These are phyloP conservation scores for Setophaga petechia DNA, from an alignment of 2,113 vertebrate species.

Conservation along the genomic window DNA sequence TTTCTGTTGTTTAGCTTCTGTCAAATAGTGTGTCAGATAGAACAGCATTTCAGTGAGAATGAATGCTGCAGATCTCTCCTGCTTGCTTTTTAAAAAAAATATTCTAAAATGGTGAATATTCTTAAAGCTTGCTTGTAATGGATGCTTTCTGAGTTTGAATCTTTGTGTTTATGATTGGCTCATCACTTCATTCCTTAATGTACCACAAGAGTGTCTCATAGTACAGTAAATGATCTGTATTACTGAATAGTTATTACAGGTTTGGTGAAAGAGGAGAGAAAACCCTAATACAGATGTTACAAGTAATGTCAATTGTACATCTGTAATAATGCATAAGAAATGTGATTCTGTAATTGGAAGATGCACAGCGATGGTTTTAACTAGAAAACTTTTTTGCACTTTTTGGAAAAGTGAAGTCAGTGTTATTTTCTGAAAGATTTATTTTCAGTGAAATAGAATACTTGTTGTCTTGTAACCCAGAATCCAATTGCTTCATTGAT, in stretches of 20 bases:
- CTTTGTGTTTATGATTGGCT: not conserved
- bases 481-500: not conserved
- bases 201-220: slow-evolving; percentile 68
- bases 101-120: not conserved
- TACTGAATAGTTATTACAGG: not conserved
- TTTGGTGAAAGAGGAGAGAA: not conserved
- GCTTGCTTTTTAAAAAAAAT: not conserved
- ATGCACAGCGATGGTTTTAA: not conserved
- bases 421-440: not conserved
- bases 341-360: not conserved
- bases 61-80: not conserved
- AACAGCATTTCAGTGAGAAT: not conserved
- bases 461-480: not conserved
- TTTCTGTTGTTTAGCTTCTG: not conserved
- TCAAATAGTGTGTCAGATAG: not conserved
- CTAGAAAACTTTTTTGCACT: not conserved
- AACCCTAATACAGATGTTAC: not conserved
- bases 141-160: not conserved
- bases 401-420: not conserved
- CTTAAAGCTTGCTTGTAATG: not conserved
- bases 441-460: not conserved
- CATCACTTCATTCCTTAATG: slow-evolving; percentile 46
- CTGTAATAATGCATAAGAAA: not conserved
- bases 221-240: slow-evolving; percentile 52
- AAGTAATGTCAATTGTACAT: not conserved